Evolutionary conservation across 2,113 vertebrate species (phyloP).

Genomic region (Stigmatopora nigra): DNA sequence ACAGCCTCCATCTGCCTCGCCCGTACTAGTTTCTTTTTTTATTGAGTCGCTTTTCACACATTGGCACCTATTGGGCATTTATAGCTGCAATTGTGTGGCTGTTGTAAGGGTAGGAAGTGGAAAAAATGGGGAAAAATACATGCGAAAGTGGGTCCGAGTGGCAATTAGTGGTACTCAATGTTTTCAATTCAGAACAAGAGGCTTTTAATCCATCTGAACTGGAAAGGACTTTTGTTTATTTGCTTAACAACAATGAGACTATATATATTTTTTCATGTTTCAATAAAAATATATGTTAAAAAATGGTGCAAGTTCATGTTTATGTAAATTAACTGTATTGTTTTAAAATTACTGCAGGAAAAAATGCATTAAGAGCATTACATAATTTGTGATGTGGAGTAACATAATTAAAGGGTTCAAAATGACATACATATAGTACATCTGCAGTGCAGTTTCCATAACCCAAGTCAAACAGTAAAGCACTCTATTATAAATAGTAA

Average conservation of each 20-base stretch:
- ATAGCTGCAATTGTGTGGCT: neutral
- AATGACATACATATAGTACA: no score
- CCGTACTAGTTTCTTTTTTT: slow-evolving; percentile 27
- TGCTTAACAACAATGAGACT: no score
- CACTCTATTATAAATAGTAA: neutral
- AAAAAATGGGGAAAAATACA: neutral
- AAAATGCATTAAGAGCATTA: neutral
- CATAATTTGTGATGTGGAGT: neutral
- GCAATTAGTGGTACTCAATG: neutral
- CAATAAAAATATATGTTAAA: no score
- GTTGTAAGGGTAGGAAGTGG: neutral
- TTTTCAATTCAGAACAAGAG: neutral
- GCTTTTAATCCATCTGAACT: no score
- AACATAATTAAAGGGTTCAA: neutral
- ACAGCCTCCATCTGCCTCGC: slow-evolving; percentile 33
- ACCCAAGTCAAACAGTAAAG: slow-evolving; percentile 39
- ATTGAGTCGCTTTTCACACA: slow-evolving; percentile 3
- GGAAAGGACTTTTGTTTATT: no score
- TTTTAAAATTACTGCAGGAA: no score
- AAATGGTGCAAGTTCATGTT: no score
- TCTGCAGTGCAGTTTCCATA: slow-evolving; percentile 1
- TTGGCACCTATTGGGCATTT: neutral
- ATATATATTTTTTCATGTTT: no score
- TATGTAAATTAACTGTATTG: no score
- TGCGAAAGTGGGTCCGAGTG: neutral